phyloP scores from a whole-genome alignment of 2,888 invertebrate genomes.

The Drosophila vallismaia region DNA sequence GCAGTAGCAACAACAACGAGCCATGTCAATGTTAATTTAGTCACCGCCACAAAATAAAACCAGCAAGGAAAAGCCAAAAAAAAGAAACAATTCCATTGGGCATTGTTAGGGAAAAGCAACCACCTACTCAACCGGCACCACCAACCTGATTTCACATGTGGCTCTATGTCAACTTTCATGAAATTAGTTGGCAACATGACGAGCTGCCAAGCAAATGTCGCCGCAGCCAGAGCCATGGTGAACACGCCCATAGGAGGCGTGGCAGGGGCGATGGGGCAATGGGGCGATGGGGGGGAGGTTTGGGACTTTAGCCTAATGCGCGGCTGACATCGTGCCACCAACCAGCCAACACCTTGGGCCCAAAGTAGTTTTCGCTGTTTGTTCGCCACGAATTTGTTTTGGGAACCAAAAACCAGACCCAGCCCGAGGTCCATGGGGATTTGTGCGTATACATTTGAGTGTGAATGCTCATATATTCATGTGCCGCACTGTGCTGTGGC shows the following conservation, averaged over 20 bases:
- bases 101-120: slow-evolving; percentile 61
- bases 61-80: slow-evolving; percentile 16
- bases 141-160: slow-evolving; percentile 76
- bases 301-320: slow-evolving; percentile 60
- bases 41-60: slow-evolving; percentile 62
- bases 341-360: slow-evolving; percentile 59
- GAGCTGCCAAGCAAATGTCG: slow-evolving; percentile 68
- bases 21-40: slow-evolving; percentile 82
- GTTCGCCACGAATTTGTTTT: slow-evolving; percentile 10
- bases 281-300: slow-evolving; percentile 34
- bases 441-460: slow-evolving; percentile 24
- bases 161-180: slow-evolving; percentile 81
- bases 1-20: slow-evolving; percentile 42
- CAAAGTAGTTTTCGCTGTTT: slow-evolving; percentile 77
- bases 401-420: slow-evolving; percentile 42
- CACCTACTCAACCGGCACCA: slow-evolving; percentile 38
- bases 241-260: slow-evolving; percentile 67
- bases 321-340: slow-evolving; percentile 61
- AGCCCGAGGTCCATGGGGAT: slow-evolving; percentile 57
- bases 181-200: slow-evolving; percentile 82
- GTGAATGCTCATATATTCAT: slow-evolving; percentile 34
- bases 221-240: slow-evolving; percentile 32
- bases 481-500: slow-evolving; percentile 32
- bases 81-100: slow-evolving; percentile 76
- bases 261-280: too few relatives aligned